Evolutionary conservation across 2,797 vertebrate genomes (phyloP).

Genomic region (Acrocephalus scirpaceus): DNA sequence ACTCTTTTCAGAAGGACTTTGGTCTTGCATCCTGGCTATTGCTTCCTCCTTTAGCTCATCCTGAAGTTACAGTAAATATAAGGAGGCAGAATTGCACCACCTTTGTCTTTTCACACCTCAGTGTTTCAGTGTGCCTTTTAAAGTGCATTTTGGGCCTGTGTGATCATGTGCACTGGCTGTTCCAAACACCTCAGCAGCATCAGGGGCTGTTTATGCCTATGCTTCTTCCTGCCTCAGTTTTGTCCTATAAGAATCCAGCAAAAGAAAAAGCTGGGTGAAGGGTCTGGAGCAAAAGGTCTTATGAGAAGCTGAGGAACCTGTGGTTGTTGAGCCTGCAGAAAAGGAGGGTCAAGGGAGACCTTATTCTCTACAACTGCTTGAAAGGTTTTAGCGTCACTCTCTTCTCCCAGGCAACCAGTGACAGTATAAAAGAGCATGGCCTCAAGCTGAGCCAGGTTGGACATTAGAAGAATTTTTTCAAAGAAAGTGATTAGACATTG

Average conservation of each 20-base stretch:
- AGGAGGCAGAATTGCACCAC: not conserved
- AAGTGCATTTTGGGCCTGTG: rapidly evolving
- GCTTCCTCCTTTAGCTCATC: not conserved
- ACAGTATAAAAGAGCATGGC: not conserved
- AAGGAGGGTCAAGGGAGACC: not conserved
- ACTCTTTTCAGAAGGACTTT: not conserved
- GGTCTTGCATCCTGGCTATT: not conserved
- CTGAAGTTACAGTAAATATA: not conserved
- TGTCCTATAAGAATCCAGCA: not conserved
- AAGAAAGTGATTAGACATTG: not conserved
- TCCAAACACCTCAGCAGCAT: not conserved
- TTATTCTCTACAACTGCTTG: not conserved
- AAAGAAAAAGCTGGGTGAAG: not conserved
- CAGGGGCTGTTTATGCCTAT: rapidly evolving
- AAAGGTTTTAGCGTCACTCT: not conserved
- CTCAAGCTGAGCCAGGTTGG: not conserved
- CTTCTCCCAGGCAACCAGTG: not conserved
- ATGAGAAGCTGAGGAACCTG: not conserved
- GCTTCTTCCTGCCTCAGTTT: not conserved
- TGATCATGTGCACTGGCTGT: rapidly evolving
- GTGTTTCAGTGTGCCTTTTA: not conserved
- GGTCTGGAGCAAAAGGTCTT: not conserved
- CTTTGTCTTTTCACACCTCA: not conserved
- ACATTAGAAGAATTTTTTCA: not conserved
- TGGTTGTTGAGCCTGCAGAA: not conserved